These are phyloP conservation scores for Apis laboriosa DNA, from an alignment of 1,140 invertebrate genomes.

Conservation along the genomic window DNA sequence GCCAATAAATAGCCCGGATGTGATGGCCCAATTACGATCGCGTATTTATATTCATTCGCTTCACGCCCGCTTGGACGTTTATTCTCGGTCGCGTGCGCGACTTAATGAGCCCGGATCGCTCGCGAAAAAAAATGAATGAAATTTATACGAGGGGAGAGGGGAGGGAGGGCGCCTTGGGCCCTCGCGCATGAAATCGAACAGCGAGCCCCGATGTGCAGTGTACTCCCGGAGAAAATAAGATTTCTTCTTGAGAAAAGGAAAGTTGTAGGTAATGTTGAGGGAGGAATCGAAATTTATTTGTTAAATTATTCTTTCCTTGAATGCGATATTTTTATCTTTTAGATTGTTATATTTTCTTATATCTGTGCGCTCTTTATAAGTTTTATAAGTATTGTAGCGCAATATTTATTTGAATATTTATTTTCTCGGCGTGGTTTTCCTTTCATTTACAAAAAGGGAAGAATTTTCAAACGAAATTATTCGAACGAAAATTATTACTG, in stretches of 20 bases:
- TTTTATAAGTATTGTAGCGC: too few relatives aligned
- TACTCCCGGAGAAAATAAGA: background rate
- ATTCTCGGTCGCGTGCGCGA: conserved; percentile 55
- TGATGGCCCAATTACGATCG: conserved; percentile 57
- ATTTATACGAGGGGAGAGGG: conserved; percentile 28
- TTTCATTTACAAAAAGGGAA: too few relatives aligned
- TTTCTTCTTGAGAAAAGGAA: background rate
- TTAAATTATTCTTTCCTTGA: too few relatives aligned
- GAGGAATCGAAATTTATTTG: too few relatives aligned
- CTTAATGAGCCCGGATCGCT: conserved; percentile 46
- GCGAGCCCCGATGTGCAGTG: background rate
- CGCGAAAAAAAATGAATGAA: conserved; percentile 46
- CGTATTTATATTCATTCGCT: conserved; percentile 60
- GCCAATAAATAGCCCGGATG: conserved; percentile 59
- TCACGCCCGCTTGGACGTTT: conserved; percentile 26
- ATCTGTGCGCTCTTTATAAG: too few relatives aligned
- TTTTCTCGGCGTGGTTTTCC: too few relatives aligned
- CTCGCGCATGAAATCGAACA: conserved; percentile 2
- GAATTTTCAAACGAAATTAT: too few relatives aligned
- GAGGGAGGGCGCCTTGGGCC: background rate
- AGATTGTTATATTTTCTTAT: too few relatives aligned
- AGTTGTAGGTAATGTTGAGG: too few relatives aligned
- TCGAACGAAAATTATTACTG: too few relatives aligned
- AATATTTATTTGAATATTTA: too few relatives aligned
- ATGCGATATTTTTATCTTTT: too few relatives aligned